Evolutionary conservation across 2,888 invertebrate genomes (phyloP).

Genomic region (Brachyptera putata): DNA sequence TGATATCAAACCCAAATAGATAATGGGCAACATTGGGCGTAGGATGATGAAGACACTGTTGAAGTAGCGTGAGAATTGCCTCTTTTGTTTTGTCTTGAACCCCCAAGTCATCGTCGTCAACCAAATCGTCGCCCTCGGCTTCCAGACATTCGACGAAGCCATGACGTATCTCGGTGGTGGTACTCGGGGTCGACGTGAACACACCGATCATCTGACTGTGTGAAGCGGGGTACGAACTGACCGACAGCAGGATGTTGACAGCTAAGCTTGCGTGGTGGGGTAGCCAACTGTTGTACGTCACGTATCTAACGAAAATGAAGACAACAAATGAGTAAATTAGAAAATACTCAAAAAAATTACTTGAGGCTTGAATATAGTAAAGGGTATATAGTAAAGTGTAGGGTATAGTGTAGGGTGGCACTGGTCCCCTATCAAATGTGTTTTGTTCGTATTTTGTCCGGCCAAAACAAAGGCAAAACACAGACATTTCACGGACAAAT

Average conservation of each 20-base stretch:
- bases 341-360: too few species aligned
- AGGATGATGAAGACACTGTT: slow-evolving; percentile 70
- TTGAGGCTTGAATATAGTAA: too few species aligned
- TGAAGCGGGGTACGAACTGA: slow-evolving; percentile 60
- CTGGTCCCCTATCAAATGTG: too few species aligned
- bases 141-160: slow-evolving; percentile 89
- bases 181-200: slow-evolving; percentile 60
- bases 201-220: slow-evolving; percentile 69
- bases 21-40: slow-evolving; percentile 85
- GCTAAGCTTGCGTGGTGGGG: slow-evolving; percentile 64
- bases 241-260: slow-evolving; percentile 64
- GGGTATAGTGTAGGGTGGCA: too few species aligned
- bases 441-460: too few species aligned
- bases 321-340: too few species aligned
- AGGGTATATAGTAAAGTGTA: too few species aligned
- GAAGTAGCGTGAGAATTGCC: slow-evolving; percentile 67
- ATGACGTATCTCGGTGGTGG: slow-evolving; percentile 60
- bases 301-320: slow-evolving; percentile 51
- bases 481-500: too few species aligned
- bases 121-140: slow-evolving; percentile 48
- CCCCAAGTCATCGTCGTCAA: slow-evolving; percentile 41
- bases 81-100: slow-evolving; percentile 54
- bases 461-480: too few species aligned
- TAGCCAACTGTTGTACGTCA: slow-evolving; percentile 63
- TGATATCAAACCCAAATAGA: slow-evolving; percentile 79